A percentile compares a stretch with the other conserved stretches of the same genome.
phyloP scores from a whole-genome alignment of 2,797 vertebrate species.

The Hoplostethus mediterraneus region DNA sequence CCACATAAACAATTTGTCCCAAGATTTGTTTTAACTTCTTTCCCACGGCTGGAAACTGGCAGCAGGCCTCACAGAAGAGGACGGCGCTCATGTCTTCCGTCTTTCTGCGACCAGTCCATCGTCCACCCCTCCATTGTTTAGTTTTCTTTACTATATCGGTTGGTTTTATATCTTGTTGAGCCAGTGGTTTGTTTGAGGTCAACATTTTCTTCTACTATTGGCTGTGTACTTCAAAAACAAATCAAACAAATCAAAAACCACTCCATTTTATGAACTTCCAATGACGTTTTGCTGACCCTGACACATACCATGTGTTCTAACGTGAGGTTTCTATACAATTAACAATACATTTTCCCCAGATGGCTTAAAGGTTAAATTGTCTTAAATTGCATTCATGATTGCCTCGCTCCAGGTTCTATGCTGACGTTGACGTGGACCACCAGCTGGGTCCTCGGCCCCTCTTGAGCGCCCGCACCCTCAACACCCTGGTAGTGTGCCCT shows the following conservation, averaged over 20 bases:
- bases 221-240: slow-evolving; percentile 8
- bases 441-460: slow-evolving; percentile 84
- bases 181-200: neutral
- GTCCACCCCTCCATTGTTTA: too few species aligned
- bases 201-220: slow-evolving; percentile 8
- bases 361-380: neutral
- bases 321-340: neutral
- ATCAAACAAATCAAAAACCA: neutral
- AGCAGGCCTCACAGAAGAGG: too few species aligned
- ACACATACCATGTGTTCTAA: too few species aligned
- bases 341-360: neutral
- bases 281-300: too few species aligned
- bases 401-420: slow-evolving; percentile 85
- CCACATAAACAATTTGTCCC: too few species aligned
- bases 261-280: neutral
- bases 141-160: too few species aligned
- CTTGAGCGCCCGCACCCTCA: slow-evolving; percentile 87
- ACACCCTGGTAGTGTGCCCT: slow-evolving; percentile 92
- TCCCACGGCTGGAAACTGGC: too few species aligned
- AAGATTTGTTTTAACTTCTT: too few species aligned
- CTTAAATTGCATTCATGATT: neutral
- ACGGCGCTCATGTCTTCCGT: too few species aligned
- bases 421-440: slow-evolving; percentile 93
- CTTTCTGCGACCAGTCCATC: too few species aligned
- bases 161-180: neutral